phyloP scores from a whole-genome alignment of 2,888 invertebrate species.

The Torymus texanus region DNA sequence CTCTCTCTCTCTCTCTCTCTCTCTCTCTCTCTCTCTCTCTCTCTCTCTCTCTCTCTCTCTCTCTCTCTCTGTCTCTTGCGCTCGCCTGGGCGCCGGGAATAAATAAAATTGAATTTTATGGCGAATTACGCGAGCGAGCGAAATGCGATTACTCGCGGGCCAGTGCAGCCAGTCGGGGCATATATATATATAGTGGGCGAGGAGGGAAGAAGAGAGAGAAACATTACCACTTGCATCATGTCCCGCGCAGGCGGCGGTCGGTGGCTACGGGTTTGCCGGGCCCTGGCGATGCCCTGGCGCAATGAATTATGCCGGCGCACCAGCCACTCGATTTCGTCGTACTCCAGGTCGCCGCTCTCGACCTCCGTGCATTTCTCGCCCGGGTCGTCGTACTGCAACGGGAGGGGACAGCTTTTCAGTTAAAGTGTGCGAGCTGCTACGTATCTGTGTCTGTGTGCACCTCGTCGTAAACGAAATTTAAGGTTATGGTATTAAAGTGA shows the following conservation, averaged over 20 bases:
- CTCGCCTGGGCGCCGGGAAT: background rate
- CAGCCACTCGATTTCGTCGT: slow-evolving; percentile 71
- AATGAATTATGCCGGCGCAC: slow-evolving; percentile 75
- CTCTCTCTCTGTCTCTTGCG: too few species aligned
- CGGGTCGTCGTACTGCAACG: slow-evolving; percentile 61
- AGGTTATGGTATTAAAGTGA: too few species aligned
- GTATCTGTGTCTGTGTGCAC: too few species aligned
- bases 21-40: too few species aligned
- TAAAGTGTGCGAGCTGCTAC: background rate
- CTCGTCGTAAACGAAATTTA: too few species aligned
- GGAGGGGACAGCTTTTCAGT: background rate
- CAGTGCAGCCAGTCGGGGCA: background rate
- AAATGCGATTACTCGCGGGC: background rate
- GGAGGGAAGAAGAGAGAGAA: slow-evolving; percentile 4
- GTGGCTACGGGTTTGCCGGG: slow-evolving; percentile 68
- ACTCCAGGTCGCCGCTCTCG: slow-evolving; percentile 64
- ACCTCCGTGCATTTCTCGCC: slow-evolving; percentile 59
- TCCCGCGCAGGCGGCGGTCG: slow-evolving; percentile 71
- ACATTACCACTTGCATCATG: slow-evolving; percentile 66
- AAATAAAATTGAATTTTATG: slow-evolving; percentile 30
- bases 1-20: too few species aligned
- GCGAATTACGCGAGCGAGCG: slow-evolving; percentile 2
- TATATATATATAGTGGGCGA: too few species aligned
- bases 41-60: too few species aligned
- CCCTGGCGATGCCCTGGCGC: slow-evolving; percentile 71